These are phyloP conservation scores for Uropsilus gracilis DNA, from an alignment of 2,113 vertebrate species.

Conservation along the genomic window DNA sequence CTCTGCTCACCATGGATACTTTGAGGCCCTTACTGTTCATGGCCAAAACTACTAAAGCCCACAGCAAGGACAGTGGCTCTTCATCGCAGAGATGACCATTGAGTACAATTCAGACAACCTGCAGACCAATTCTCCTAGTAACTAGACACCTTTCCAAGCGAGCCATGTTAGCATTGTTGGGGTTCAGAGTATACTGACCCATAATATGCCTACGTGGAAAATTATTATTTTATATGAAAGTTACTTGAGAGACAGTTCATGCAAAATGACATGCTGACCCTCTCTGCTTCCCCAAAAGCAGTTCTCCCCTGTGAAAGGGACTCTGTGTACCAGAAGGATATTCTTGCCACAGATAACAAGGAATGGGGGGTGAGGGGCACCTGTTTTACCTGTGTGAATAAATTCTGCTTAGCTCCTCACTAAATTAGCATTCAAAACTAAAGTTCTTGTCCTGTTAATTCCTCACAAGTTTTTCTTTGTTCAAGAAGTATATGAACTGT, in stretches of 20 bases:
- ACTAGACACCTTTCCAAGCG: neutral
- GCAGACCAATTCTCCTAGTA: neutral
- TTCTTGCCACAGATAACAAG: neutral
- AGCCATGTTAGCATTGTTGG: neutral
- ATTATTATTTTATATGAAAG: neutral
- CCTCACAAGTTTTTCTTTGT: neutral
- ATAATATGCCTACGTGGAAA: neutral
- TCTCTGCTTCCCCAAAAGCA: neutral
- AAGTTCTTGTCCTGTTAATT: neutral
- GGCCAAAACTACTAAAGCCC: neutral
- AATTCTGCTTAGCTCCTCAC: neutral
- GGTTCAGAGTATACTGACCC: neutral
- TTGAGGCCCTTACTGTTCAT: neutral
- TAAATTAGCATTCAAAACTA: neutral
- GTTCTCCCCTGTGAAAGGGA: neutral
- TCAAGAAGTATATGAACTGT: neutral
- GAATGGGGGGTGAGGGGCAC: neutral
- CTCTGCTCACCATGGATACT: neutral
- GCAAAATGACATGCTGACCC: neutral
- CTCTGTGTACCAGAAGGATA: neutral
- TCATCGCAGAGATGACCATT: no score
- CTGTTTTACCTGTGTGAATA: neutral
- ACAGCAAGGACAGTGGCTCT: neutral
- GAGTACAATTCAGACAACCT: neutral
- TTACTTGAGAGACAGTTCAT: neutral